phyloP scores from a whole-genome alignment of 2,113 vertebrate genomes.

The Redunca redunca region DNA sequence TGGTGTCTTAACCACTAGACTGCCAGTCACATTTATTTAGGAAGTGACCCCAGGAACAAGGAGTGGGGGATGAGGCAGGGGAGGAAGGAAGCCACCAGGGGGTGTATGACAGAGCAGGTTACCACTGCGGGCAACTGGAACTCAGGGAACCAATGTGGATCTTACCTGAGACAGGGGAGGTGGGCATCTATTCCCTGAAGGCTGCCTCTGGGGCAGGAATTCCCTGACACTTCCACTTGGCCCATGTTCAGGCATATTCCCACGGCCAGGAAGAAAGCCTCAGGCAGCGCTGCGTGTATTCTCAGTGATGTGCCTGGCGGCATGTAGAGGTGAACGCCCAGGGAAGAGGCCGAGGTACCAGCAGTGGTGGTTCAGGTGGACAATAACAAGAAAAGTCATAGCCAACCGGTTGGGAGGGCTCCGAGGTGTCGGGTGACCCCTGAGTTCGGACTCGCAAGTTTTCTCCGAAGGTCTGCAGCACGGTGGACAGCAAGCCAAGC shows the following conservation, averaged over 20 bases:
- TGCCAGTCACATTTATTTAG: neutral
- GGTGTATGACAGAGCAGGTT: fast-evolving
- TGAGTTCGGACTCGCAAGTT: neutral
- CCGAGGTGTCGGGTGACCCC: fast-evolving
- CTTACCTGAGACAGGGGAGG: neutral
- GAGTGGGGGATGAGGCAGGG: neutral
- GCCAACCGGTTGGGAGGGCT: fast-evolving
- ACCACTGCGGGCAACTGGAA: fast-evolving
- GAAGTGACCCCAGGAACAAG: neutral
- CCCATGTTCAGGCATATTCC: neutral
- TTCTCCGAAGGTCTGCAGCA: neutral
- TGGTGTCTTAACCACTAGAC: neutral
- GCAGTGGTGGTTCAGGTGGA: fast-evolving
- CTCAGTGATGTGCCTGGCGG: too few species aligned
- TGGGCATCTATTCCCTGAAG: fast-evolving
- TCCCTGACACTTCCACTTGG: neutral
- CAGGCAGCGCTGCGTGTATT: neutral
- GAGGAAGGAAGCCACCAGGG: neutral
- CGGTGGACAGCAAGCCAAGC: neutral
- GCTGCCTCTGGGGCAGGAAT: neutral
- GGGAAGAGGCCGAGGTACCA: fast-evolving
- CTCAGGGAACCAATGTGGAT: neutral
- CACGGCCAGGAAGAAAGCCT: neutral
- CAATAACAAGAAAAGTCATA: fast-evolving
- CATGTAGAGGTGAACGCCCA: fast-evolving